Evolutionary conservation across 2,888 invertebrate genomes (phyloP), one percentile per base, ranked within the genome.

Genomic region (Galerucella nymphaeae): DNA sequence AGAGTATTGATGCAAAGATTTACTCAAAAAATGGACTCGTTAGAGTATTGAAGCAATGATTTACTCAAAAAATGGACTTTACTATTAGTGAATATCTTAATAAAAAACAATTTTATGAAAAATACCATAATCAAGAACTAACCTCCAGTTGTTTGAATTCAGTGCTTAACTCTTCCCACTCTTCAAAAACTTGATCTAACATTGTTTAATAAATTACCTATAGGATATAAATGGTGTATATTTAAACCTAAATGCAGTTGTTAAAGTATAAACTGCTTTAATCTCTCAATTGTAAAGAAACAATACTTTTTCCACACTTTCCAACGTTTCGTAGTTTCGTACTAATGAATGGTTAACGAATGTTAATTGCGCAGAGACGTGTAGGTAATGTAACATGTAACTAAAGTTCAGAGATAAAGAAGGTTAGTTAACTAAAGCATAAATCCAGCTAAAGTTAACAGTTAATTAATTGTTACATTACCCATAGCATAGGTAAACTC

Each of bases 91-190:
- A 64, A 3, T 23, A 42, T n/a, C 9, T n/a, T 42, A 23, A 64
- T 11, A 14, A 64, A 48, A 18, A 11, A 57, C 16, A 18, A 42
- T 55, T 55, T 20, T 5, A 55, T 18, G 42, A 13, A 50, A 62
- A 45, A 48, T 50, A 66, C 41, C 13, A 48, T 14, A 18, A 42
- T 30, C 13, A 59, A 30, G 38, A n/a, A 82, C 85, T 86, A 89
- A 96, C 96, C 92, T 96, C 95, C 75, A 96, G 89, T 75, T 92
- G 91, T 85, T 93, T 93, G 85, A 91, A 96, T 85, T 96, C 96
- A 59, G 89, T 88, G 71, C 90, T 87, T 78, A 96, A 88, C 84
- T 96, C 96, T 77, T 93, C 90, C 93, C 94, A 95, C 84, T 96
- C 95, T 64, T 84, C 85, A 50, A 83, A 81, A 55, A 85, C 78